phyloP scores from a whole-genome alignment of 2,888 invertebrate species.

The Zygaena filipendulae region DNA sequence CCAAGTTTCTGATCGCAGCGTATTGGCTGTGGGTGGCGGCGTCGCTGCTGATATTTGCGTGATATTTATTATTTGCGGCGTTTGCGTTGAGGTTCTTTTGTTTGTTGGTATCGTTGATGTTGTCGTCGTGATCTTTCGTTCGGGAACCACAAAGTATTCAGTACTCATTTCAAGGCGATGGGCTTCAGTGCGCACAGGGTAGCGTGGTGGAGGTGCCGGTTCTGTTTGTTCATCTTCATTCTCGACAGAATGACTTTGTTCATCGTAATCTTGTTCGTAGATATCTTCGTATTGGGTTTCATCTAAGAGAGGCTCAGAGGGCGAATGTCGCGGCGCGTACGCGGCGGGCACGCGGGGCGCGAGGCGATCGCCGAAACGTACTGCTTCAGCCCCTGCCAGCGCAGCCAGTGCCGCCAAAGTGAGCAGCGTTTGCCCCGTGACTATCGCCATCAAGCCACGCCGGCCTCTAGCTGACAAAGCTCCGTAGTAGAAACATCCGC shows the following conservation, averaged over 20 bases:
- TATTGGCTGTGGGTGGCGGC: conserved; percentile 30
- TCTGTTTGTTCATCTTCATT: conserved; percentile 28
- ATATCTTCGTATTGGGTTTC: conserved; percentile 40
- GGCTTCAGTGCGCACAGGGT: conserved; percentile 50
- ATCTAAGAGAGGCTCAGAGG: conserved; percentile 26
- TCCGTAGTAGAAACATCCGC: conserved; percentile 42
- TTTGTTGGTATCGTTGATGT: conserved; percentile 37
- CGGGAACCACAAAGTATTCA: conserved; percentile 83
- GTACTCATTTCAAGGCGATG: conserved; percentile 83
- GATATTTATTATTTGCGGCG: conserved; percentile 23
- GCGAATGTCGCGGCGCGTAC: conserved; percentile 44
- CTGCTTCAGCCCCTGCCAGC: conserved; percentile 32
- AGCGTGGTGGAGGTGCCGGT: conserved; percentile 35
- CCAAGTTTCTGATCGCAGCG: conserved; percentile 84
- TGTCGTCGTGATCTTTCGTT: conserved; percentile 40
- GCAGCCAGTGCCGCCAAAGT: conserved; percentile 38
- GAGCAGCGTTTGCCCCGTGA: conserved; percentile 40
- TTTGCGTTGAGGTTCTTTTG: conserved; percentile 29
- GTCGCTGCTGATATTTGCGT: conserved; percentile 27
- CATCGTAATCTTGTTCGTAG: conserved; percentile 45
- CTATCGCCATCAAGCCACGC: conserved; percentile 49
- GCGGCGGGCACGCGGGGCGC: conserved; percentile 50
- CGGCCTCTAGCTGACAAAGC: conserved; percentile 44
- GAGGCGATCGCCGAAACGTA: conserved; percentile 51
- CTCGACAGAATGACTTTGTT: conserved; percentile 28